Evolutionary conservation across 2,888 invertebrate species (phyloP).

Genomic region (Calliphora vomitoria): DNA sequence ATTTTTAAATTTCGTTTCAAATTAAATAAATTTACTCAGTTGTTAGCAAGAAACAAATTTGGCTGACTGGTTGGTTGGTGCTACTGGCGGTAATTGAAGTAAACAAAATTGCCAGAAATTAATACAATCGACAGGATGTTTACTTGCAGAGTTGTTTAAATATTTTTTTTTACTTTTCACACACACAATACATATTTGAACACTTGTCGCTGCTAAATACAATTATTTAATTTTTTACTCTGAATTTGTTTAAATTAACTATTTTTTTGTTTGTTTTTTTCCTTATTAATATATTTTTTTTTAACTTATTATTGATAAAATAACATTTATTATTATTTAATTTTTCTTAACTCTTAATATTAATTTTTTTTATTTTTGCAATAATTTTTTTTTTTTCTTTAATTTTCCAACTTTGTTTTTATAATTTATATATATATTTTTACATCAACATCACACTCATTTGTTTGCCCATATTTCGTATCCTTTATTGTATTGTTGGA

Average conservation of each 20-base stretch:
- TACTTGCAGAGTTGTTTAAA: neutral
- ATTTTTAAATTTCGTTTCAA: neutral
- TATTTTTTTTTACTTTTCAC: neutral
- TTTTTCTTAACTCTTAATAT: neutral
- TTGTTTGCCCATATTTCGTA: neutral
- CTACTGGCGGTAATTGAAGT: neutral
- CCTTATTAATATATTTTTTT: neutral
- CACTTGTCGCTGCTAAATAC: neutral
- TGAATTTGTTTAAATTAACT: neutral
- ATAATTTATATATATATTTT: neutral
- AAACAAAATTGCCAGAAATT: neutral
- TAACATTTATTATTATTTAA: no score
- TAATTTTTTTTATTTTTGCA: neutral
- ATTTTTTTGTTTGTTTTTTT: neutral
- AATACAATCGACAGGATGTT: constrained; percentile 23
- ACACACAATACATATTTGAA: neutral
- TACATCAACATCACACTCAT: no score
- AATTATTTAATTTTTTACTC: neutral
- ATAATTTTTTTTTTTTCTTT: neutral
- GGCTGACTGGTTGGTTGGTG: neutral
- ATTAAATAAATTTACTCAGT: constrained; percentile 41
- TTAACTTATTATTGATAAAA: no score
- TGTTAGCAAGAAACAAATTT: constrained; percentile 23
- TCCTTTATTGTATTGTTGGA: neutral
- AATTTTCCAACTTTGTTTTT: neutral